phyloP scores from a whole-genome alignment of 2,113 vertebrate species.

The Osmerus eperlanus region DNA sequence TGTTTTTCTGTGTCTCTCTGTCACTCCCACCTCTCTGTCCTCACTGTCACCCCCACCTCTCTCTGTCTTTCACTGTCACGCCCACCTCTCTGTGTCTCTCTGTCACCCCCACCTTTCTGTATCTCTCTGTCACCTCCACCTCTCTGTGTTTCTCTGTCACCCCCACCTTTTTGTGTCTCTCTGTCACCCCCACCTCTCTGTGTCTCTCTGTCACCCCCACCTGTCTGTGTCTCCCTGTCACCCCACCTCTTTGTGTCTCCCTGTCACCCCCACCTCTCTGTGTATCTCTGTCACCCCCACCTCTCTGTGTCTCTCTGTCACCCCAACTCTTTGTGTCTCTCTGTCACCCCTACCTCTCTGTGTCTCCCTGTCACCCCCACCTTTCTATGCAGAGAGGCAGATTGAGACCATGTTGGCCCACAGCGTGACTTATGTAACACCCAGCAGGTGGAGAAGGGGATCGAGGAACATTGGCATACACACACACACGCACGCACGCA shows the following conservation, averaged over 20 bases:
- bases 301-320: conserved; percentile 7
- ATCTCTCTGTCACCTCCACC: neutral
- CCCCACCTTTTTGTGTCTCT: neutral
- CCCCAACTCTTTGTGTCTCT: neutral
- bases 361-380: neutral
- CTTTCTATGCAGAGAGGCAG: conserved; percentile 46
- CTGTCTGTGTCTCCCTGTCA: neutral
- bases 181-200: too few relatives aligned
- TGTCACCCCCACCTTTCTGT: neutral
- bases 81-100: conserved; percentile 2
- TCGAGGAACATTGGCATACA: conserved; percentile 13
- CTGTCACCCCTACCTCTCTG: conserved; percentile 14
- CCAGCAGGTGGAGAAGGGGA: conserved; percentile 37
- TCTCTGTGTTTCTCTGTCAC: neutral
- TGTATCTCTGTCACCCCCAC: neutral
- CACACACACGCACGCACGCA: neutral
- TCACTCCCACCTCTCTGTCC: too few relatives aligned
- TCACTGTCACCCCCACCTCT: too few relatives aligned
- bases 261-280: too few relatives aligned
- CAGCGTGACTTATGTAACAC: conserved; percentile 57
- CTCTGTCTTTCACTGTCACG: neutral
- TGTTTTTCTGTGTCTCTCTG: neutral
- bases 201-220: neutral
- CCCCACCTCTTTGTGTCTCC: too few relatives aligned
- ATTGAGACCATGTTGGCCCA: conserved; percentile 63